These are phyloP conservation scores for Anthopleura sola DNA, from an alignment of 64 coral and sea anemone species.

Conservation along the genomic window DNA sequence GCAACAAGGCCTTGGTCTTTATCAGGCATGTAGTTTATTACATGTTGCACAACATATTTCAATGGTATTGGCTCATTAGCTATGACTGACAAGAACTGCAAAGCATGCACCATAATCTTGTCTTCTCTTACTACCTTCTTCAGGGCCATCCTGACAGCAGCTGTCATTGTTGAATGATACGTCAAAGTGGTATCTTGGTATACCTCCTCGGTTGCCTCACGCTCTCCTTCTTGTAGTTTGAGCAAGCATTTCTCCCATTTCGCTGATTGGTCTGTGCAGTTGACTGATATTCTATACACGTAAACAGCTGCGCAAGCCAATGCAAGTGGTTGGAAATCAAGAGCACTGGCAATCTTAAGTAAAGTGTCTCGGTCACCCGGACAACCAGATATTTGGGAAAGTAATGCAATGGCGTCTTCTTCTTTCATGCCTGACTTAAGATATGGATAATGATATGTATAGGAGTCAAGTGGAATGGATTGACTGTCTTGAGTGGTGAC, in stretches of 20 bases:
- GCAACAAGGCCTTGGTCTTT: constrained; percentile 25
- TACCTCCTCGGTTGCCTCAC: constrained; percentile 22
- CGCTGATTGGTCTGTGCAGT: neutral
- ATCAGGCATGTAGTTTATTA: constrained; percentile 1
- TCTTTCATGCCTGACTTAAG: constrained; percentile 24
- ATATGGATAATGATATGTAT: neutral
- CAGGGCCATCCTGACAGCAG: constrained; percentile 16
- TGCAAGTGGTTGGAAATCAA: constrained; percentile 45
- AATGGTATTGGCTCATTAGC: constrained; percentile 30
- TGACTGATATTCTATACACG: neutral
- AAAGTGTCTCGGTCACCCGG: neutral
- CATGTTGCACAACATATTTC: constrained; percentile 22
- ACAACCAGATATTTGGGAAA: constrained; percentile 12
- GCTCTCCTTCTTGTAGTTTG: constrained; percentile 30
- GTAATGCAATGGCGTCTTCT: constrained; percentile 15
- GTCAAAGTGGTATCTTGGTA: constrained; percentile 22
- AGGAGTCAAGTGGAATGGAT: constrained; percentile 13
- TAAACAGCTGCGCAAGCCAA: constrained; percentile 28
- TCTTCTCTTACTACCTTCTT: constrained; percentile 9
- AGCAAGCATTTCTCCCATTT: neutral
- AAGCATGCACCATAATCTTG: constrained; percentile 24
- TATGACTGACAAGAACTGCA: constrained; percentile 43
- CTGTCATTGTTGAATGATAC: constrained; percentile 5
- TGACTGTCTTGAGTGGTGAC: constrained; percentile 57
- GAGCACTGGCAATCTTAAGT: constrained; percentile 11